Percentiles rank a stretch among this genome's conserved stretches.
phyloP scores from a whole-genome alignment of 2,797 vertebrate species.

The Tragelaphus oryx region DNA sequence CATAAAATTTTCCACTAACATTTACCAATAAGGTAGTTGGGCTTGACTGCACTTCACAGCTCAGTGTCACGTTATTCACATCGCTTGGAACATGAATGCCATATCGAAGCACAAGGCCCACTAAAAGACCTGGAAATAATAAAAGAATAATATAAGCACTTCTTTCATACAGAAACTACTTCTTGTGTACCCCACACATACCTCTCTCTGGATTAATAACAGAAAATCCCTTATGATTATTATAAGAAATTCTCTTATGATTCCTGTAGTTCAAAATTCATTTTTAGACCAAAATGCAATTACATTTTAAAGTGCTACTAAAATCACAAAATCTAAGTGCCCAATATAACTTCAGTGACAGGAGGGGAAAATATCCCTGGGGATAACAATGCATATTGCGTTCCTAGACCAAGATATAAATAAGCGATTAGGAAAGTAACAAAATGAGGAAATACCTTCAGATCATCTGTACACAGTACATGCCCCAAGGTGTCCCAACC shows the following conservation, averaged over 20 bases:
- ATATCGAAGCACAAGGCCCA: conserved; percentile 94
- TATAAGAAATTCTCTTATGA: background rate
- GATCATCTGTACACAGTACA: conserved; percentile 13
- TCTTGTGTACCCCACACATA: background rate
- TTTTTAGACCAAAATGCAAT: conserved; percentile 27
- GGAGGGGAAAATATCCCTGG: background rate
- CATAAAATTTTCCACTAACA: conserved; percentile 94
- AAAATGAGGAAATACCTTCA: conserved; percentile 50
- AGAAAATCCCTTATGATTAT: background rate
- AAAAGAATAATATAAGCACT: background rate
- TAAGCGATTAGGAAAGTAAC: conserved; percentile 4
- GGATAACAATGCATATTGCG: background rate
- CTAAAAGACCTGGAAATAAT: conserved; percentile 87
- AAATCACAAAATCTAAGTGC: conserved; percentile 33
- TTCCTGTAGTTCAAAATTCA: background rate
- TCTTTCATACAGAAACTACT: fast-evolving
- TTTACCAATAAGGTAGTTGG: conserved; percentile 95
- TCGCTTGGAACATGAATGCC: conserved; percentile 93
- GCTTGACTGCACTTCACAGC: conserved; percentile 91
- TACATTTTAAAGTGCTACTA: conserved; percentile 48
- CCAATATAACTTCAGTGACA: background rate
- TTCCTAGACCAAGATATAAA: conserved; percentile 37
- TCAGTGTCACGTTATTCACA: conserved; percentile 88
- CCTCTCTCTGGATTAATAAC: background rate
- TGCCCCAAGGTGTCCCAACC: background rate